Evolutionary conservation across 2,888 invertebrate species (phyloP), one percentile per base, ranked within the genome.

Genomic region (Campopleginae sp.): DNA sequence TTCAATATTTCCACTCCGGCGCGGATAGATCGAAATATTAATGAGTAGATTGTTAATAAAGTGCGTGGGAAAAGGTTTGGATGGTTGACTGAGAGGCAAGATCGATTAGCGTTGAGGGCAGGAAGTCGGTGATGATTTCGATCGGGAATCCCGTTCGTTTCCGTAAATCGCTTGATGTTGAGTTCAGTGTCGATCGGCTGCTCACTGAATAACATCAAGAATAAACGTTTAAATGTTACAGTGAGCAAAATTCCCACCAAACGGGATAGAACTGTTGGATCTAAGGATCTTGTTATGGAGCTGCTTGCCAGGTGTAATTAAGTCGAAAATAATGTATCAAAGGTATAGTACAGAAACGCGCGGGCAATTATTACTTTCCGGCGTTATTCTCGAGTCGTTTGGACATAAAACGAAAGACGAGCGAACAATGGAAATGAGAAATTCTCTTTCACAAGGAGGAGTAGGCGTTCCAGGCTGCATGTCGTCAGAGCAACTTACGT

Each of bases 331-430:
- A 71, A 80, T 33, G 48, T 80, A 74, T 77, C 66, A 68, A 82
- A 82, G 82, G 75, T 74, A 38, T 38, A 58, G 63, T 71, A 71
- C 63, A 46, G 78, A 17, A 33, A 80, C 82, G 85, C 58, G 46
- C 61, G 74, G 68, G 76, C 85, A 85, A 85, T 85, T 85, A 82
- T 85, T 85, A 85, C 85, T 82, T 82, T 82, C 75, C 85, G 72
- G 79, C 71, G 76, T 72, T 68, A 71, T 12, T 31, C 65, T 58
- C 42, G 72, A 48, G 31, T 23, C 68, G 68, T 81, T 70, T 70
- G 46, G 68, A 70, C 48, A 79, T 44, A 54, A 78, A 70, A 51
- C 75, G 81, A 71, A 66, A 66, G 61, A 76, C 70, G 78, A 74
- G 33, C 63, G 58, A 72, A 85, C 85, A 85, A 85, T 85, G 85